These are phyloP conservation scores for Xestia xanthographa DNA, from an alignment of 2,888 invertebrate species.

Conservation along the genomic window DNA sequence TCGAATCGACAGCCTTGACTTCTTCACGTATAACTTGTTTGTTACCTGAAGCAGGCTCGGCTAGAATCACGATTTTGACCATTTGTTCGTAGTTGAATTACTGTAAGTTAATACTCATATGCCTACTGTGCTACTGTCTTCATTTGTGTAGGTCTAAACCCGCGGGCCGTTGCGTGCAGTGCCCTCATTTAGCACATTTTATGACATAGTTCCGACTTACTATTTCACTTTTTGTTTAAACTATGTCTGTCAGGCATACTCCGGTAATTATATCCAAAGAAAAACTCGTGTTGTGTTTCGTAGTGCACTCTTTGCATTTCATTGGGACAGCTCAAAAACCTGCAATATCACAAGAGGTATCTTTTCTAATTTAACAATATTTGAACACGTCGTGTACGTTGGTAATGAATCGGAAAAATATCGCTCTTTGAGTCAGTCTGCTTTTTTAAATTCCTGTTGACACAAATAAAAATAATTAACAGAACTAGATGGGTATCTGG, in stretches of 20 bases:
- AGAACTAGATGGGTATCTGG: neutral
- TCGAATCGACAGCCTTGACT: neutral
- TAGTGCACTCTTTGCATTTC: constrained; percentile 58
- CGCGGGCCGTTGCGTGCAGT: constrained; percentile 80
- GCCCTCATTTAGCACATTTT: constrained; percentile 86
- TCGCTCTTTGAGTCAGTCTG: neutral
- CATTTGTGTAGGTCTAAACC: constrained; percentile 70
- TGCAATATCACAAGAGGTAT: neutral
- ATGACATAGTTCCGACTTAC: constrained; percentile 86
- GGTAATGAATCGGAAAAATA: neutral
- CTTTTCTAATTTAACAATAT: neutral
- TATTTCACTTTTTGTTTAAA: constrained; percentile 89
- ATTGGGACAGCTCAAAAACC: constrained; percentile 20
- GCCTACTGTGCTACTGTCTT: constrained; percentile 66
- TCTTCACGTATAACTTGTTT: neutral
- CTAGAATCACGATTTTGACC: neutral
- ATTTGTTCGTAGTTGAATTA: neutral
- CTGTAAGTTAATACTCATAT: neutral
- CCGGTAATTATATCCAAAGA: constrained; percentile 70
- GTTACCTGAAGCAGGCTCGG: neutral
- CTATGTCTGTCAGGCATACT: constrained; percentile 78
- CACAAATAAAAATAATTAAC: neutral
- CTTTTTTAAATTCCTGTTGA: neutral
- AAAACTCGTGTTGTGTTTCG: constrained; percentile 61
- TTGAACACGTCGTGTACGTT: neutral